Evolutionary conservation across 2,888 invertebrate genomes (phyloP).

Genomic region (Ormyrus rosae): DNA sequence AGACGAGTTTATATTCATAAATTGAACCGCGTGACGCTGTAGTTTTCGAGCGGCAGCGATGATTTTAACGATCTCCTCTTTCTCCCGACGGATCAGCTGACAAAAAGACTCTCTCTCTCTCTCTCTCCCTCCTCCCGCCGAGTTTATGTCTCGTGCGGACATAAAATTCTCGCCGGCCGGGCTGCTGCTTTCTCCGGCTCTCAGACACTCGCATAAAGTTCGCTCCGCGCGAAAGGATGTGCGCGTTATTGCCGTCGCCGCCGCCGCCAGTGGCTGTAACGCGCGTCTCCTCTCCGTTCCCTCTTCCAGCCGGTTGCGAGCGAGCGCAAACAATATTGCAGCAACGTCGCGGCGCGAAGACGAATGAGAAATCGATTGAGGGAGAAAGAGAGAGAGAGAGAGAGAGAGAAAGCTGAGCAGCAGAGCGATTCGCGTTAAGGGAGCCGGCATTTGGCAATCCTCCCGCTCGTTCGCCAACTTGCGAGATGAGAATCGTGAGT

Average conservation of each 20-base stretch:
- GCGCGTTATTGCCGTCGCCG: conserved; percentile 54
- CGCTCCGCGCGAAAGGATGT: conserved; percentile 46
- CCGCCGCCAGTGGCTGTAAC: background rate
- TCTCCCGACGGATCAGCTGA: conserved; percentile 26
- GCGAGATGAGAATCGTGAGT: conserved; percentile 62
- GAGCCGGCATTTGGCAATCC: conserved; percentile 60
- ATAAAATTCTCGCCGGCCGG: conserved; percentile 37
- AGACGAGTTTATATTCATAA: conserved; percentile 35
- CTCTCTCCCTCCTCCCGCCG: background rate
- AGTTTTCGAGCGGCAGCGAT: conserved; percentile 10
- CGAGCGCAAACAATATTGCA: conserved; percentile 58
- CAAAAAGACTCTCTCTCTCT: conserved; percentile 1
- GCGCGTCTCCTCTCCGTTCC: background rate
- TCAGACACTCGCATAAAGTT: conserved; percentile 47
- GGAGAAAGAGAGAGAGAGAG: background rate
- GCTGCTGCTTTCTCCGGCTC: background rate
- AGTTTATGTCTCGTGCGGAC: conserved; percentile 47
- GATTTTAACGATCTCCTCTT: conserved; percentile 21
- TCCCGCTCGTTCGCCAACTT: conserved; percentile 59
- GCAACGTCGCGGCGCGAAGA: conserved; percentile 55
- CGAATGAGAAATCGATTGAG: conserved; percentile 61
- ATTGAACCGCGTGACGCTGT: conserved; percentile 39
- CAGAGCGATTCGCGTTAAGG: conserved; percentile 56
- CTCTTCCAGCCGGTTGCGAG: background rate
- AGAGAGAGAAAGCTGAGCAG: background rate